Evolutionary conservation across 2,888 invertebrate genomes (phyloP).

Genomic region (Limnephilus marmoratus): DNA sequence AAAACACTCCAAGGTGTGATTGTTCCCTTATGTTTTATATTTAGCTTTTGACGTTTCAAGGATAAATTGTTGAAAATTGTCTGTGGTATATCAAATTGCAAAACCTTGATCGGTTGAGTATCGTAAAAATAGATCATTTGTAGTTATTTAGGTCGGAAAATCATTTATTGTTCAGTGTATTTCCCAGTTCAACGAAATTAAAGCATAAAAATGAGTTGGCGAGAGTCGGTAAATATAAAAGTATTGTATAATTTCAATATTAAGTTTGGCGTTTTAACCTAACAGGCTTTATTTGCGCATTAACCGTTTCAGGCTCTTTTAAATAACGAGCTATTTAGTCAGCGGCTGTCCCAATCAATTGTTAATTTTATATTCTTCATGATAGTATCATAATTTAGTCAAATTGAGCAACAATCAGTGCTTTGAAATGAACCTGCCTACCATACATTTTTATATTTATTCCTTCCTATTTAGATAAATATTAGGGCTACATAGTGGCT

Average conservation of each 20-base stretch:
- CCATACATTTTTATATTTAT: background rate
- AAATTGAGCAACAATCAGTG: background rate
- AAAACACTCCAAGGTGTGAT: background rate
- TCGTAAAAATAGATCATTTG: constrained; percentile 59
- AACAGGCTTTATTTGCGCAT: constrained; percentile 60
- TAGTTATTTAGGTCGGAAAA: constrained; percentile 61
- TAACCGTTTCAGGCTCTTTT: constrained; percentile 4
- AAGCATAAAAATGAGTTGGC: constrained; percentile 62
- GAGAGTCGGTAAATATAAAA: constrained; percentile 65
- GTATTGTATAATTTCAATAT: constrained; percentile 63
- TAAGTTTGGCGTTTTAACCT: constrained; percentile 56
- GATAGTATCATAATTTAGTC: background rate
- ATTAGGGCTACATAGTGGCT: background rate
- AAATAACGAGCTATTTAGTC: background rate
- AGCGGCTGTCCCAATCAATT: background rate
- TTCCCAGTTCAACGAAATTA: constrained; percentile 47
- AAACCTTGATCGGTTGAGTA: constrained; percentile 49
- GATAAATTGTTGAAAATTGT: constrained; percentile 59
- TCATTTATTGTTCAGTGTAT: constrained; percentile 43
- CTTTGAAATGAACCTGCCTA: background rate
- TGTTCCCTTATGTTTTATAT: constrained; percentile 19
- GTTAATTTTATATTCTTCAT: background rate
- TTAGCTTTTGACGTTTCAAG: constrained; percentile 52
- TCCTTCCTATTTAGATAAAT: background rate
- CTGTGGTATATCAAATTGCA: constrained; percentile 61